Evolutionary conservation across 1,140 invertebrate genomes (phyloP), one percentile per base, ranked within the genome.

Genomic region (Drosophila athabasca): DNA sequence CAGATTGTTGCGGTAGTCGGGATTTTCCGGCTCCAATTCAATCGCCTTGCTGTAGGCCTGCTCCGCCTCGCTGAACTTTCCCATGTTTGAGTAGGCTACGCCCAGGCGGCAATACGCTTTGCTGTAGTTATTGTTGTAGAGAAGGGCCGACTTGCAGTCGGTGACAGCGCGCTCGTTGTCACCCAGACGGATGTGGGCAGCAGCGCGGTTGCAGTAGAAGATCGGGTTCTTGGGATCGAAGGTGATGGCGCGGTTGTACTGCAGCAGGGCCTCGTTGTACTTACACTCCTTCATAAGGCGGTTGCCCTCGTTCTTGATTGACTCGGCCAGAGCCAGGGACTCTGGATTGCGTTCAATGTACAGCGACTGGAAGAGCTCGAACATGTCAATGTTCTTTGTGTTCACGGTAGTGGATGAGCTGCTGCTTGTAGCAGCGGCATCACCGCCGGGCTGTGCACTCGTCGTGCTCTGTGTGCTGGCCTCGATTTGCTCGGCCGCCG

Each of bases 201-300:
- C 98, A 49, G 98, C 98, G 75, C 98, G 94, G 91, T 99, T 99
- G 90, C 97, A 98, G 92, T 97, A 99, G 92, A 96, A 99, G n/a
- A 99, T 96, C 3, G 97, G 95, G 93, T 99, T 99, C 59, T 94
- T 94, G 9, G 94, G 94, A 91, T 98, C 97, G 41, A 97, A 92
- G 71, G 95, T 93, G 69, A 99, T 97, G 13, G 98, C 97, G 74
- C 95, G 95, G 74, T 96, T 95, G 90, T 99, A 98, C 87, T 94
- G 94, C 6, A 94, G 93, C 17, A 98, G 83, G 5, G 97, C 97
- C 92, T 97, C 96, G 9, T 94, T 93, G 91, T 95, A 96, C 76
- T 95, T 95, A 43, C 96, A 95, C 43, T 93, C 93, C 90, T 96
- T 97, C 96, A 99, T 97, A 5, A 96, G 93, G 57, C 95, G 93